phyloP scores from a whole-genome alignment of 2,888 invertebrate genomes.

The Adelphocoris suturalis region DNA sequence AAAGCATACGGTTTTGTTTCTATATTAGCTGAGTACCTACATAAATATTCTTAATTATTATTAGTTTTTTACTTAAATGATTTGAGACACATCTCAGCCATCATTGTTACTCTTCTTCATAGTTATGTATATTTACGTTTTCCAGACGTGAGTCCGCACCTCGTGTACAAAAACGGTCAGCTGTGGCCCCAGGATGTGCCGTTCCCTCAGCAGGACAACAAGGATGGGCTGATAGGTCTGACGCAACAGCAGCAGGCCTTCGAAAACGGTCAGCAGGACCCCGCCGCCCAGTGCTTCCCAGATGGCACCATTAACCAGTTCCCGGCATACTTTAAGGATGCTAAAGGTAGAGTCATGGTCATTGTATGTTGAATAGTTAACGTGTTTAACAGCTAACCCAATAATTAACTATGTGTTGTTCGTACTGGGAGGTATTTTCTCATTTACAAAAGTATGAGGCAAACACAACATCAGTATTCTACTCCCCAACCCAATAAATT shows the following conservation, averaged over 20 bases:
- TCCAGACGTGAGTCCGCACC: constrained; percentile 93
- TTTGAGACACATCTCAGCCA: too few relatives aligned
- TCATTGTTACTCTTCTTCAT: too few relatives aligned
- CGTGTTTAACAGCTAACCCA: background rate
- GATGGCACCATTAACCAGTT: constrained; percentile 87
- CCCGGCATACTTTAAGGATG: constrained; percentile 93
- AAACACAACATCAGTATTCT: too few relatives aligned
- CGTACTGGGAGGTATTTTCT: background rate
- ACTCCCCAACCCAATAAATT: too few relatives aligned
- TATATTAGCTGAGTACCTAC: too few relatives aligned
- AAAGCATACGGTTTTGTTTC: too few relatives aligned
- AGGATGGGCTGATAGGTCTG: constrained; percentile 63
- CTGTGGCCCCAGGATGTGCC: constrained; percentile 94
- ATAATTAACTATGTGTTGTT: background rate
- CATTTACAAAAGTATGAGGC: too few relatives aligned
- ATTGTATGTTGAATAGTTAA: background rate
- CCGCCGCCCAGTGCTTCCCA: constrained; percentile 83
- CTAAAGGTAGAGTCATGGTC: constrained; percentile 82
- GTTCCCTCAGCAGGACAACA: constrained; percentile 80
- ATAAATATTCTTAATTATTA: too few relatives aligned
- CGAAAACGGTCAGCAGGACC: constrained; percentile 78
- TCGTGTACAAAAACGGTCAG: constrained; percentile 94
- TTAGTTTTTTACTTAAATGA: too few relatives aligned
- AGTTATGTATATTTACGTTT: background rate
- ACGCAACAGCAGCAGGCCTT: constrained; percentile 77